A percentile compares a stretch with the other conserved stretches of the same genome.
Evolutionary conservation across 2,113 vertebrate species (phyloP).

Genomic region (Nycticryphes semicollaris): DNA sequence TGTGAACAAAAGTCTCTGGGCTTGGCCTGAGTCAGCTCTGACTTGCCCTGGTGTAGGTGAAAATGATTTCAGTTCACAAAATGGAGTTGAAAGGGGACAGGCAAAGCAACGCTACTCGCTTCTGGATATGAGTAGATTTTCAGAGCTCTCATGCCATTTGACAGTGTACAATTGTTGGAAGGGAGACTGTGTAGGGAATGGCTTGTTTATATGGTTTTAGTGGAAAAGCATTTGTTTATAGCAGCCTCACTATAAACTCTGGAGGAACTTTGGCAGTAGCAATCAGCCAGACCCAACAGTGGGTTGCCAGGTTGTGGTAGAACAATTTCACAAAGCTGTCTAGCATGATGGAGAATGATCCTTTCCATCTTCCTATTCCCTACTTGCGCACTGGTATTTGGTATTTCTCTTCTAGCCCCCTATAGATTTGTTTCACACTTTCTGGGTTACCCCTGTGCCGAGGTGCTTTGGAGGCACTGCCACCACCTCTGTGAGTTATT

Average conservation of each 20-base stretch:
- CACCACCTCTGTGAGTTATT: not conserved
- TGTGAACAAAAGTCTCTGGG: not conserved
- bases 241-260: not conserved
- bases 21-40: not conserved
- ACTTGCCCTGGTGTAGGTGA: not conserved
- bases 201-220: constrained; percentile 50
- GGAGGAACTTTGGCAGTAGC: not conserved
- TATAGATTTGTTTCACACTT: not conserved
- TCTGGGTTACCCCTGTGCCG: not conserved
- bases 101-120: not conserved
- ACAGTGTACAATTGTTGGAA: not conserved
- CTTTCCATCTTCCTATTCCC: not conserved
- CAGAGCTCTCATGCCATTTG: not conserved
- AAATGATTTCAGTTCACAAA: not conserved
- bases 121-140: not conserved
- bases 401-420: not conserved
- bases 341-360: not conserved
- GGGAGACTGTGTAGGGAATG: not conserved
- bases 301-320: not conserved
- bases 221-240: constrained; percentile 58
- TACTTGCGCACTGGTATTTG: not conserved
- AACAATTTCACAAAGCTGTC: not conserved
- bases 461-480: not conserved
- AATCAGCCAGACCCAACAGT: not conserved
- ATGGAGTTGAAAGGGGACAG: not conserved